Conservation (phyloP, 2,888 invertebrate genomes). For the Caenorhabditis imperialis region DNA sequence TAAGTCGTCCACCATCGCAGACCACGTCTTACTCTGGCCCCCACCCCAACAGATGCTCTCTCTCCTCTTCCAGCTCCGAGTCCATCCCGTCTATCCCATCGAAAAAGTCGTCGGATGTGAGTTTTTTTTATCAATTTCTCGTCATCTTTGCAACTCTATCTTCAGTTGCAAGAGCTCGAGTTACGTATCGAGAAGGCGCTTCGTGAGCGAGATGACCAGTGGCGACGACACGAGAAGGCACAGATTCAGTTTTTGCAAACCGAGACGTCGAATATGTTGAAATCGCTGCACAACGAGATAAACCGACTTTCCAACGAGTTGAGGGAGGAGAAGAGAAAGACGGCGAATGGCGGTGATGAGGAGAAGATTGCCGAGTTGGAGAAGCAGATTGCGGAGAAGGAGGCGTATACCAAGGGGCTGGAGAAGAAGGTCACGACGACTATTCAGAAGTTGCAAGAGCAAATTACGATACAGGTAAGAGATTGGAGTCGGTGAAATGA, state of each 20-base stretch:
- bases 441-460: slow-evolving; percentile 63
- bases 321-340: slow-evolving; percentile 60
- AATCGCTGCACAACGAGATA: slow-evolving; percentile 68
- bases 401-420: slow-evolving; percentile 50
- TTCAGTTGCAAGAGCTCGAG: slow-evolving; percentile 58
- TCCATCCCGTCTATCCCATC: slow-evolving; percentile 14
- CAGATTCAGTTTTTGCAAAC: slow-evolving; percentile 71
- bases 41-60: slow-evolving; percentile 27
- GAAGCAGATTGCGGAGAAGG: slow-evolving; percentile 48
- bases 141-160: too few species aligned
- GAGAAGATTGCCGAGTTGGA: slow-evolving; percentile 58
- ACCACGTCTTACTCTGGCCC: slow-evolving; percentile 25
- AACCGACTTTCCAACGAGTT: slow-evolving; percentile 64
- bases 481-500: too few species aligned
- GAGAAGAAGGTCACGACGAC: slow-evolving; percentile 66
- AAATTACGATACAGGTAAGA: slow-evolving; percentile 62
- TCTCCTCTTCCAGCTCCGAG: slow-evolving; percentile 29
- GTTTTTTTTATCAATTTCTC: too few species aligned
- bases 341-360: slow-evolving; percentile 32
- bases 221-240: slow-evolving; percentile 64
- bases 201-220: slow-evolving; percentile 63
- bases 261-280: slow-evolving; percentile 67
- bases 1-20: slow-evolving; percentile 46
- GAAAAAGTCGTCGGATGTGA: slow-evolving; percentile 22
- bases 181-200: slow-evolving; percentile 47